Conservation (phyloP, 2,797 vertebrate genomes). For the Carapus acus region DNA sequence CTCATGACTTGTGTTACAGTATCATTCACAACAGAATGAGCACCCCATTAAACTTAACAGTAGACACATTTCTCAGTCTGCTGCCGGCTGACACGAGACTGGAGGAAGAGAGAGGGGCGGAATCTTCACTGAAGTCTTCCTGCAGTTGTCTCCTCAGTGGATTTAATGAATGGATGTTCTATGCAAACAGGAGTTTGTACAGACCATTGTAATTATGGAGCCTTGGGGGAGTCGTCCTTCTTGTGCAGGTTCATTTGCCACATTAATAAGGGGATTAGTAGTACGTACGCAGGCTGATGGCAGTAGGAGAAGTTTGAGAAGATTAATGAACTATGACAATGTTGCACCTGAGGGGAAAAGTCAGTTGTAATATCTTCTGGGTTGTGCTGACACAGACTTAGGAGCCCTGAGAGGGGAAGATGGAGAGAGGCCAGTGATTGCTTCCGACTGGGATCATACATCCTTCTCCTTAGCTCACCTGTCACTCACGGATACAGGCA, state of each 20-base stretch:
- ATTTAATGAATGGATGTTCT: constrained; percentile 71
- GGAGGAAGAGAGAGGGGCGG: constrained; percentile 12
- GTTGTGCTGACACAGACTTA: constrained; percentile 72
- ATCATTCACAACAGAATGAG: constrained; percentile 27
- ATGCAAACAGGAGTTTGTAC: constrained; percentile 75
- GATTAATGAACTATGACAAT: constrained; percentile 88
- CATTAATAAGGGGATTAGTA: constrained; percentile 84
- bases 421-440: constrained; percentile 63
- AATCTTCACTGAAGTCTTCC: constrained; percentile 31
- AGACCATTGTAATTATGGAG: constrained; percentile 78
- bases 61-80: constrained; percentile 26
- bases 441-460: constrained; percentile 58
- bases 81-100: constrained; percentile 6
- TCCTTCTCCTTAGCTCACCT: constrained; percentile 49
- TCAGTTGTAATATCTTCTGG: constrained; percentile 76
- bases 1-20: constrained; percentile 15
- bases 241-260: constrained; percentile 79
- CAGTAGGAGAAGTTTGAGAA: constrained; percentile 76
- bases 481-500: constrained; percentile 39
- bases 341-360: constrained; percentile 80
- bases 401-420: constrained; percentile 53
- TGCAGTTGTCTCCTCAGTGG: constrained; percentile 51
- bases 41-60: constrained; percentile 27
- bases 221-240: constrained; percentile 74
- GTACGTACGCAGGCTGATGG: constrained; percentile 70